Evolutionary conservation across 2,113 vertebrate species (phyloP).

Genomic region (Fulica atra): DNA sequence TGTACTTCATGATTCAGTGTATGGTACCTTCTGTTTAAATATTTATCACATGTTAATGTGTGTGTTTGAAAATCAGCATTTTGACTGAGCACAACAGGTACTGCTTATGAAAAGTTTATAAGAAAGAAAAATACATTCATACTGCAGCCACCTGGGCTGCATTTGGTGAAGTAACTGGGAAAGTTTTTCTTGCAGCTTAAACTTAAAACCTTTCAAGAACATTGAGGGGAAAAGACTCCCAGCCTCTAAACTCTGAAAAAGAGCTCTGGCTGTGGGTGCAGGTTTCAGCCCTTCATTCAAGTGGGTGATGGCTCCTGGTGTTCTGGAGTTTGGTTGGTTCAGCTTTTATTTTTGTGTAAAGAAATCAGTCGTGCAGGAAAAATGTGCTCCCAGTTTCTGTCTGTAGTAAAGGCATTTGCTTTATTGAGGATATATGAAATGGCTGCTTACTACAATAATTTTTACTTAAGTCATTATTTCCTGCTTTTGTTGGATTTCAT

Average conservation of each 20-base stretch:
- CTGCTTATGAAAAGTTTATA: not conserved
- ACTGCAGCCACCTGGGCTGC: not conserved
- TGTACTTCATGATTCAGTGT: not conserved
- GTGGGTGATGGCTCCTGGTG: not conserved
- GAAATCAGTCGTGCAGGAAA: not conserved
- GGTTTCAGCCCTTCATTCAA: not conserved
- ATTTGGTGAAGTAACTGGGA: not conserved
- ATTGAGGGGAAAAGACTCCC: not conserved
- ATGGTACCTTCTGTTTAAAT: not conserved
- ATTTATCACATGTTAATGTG: not conserved
- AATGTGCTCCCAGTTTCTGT: not conserved
- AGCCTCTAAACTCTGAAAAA: not conserved
- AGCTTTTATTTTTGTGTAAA: not conserved
- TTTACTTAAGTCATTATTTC: not conserved
- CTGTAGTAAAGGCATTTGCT: not conserved
- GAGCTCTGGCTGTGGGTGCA: accelerated
- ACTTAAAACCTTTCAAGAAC: not conserved
- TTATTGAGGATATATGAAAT: not conserved
- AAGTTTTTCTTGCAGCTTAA: not conserved
- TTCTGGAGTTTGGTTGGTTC: not conserved
- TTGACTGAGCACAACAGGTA: not conserved
- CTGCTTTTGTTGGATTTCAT: not conserved
- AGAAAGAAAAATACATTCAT: not conserved
- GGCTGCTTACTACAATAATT: not conserved
- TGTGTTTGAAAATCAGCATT: not conserved